phyloP scores from a whole-genome alignment of 2,797 vertebrate genomes.

The Jordanella pulchra region DNA sequence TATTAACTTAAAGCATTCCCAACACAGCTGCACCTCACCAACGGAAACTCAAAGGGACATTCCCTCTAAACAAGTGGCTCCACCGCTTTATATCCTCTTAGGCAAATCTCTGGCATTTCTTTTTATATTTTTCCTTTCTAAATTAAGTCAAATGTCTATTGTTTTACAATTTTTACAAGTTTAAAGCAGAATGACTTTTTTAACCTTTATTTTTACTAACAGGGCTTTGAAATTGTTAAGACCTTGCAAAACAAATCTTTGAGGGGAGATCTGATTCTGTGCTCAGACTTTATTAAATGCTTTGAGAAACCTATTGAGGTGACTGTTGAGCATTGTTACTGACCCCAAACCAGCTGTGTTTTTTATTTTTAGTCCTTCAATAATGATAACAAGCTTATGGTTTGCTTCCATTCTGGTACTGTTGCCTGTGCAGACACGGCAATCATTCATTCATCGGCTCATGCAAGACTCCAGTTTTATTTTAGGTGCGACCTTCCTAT shows the following conservation, averaged over 20 bases:
- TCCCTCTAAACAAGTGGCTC: slow-evolving; percentile 52
- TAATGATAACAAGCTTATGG: not conserved
- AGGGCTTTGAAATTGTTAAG: not conserved
- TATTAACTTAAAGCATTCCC: slow-evolving; percentile 43
- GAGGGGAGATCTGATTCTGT: not conserved
- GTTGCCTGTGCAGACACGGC: not conserved
- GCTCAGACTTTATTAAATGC: not conserved
- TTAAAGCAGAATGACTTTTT: not conserved
- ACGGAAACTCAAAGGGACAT: slow-evolving; percentile 49
- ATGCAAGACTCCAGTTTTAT: not conserved
- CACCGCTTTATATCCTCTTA: slow-evolving; percentile 4
- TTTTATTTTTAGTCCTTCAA: not conserved
- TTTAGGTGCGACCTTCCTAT: not conserved
- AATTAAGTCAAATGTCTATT: too few relatives aligned
- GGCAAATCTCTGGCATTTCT: too few relatives aligned
- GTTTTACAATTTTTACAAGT: too few relatives aligned
- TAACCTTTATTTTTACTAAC: not conserved
- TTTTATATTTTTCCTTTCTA: not conserved
- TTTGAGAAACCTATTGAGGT: not conserved
- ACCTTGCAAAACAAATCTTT: not conserved
- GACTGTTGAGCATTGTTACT: not conserved
- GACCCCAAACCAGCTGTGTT: too few relatives aligned
- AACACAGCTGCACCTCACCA: slow-evolving; percentile 60
- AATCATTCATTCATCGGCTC: not conserved
- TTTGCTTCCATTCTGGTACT: not conserved